Percentiles rank a stretch among this genome's conserved stretches.
Conservation (phyloP, 1,140 invertebrate genomes). For the Ips nitidus region DNA sequence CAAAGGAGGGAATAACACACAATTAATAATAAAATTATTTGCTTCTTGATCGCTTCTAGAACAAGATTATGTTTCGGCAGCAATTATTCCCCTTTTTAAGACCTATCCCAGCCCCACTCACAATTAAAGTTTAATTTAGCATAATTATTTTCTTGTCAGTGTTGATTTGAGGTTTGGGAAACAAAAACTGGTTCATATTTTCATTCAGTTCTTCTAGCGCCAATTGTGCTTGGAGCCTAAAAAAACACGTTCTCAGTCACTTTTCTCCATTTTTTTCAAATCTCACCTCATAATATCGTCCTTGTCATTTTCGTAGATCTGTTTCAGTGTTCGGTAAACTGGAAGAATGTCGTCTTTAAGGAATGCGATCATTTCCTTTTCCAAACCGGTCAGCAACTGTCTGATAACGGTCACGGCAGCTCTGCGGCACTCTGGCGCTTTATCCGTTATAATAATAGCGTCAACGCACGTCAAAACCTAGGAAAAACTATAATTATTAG, state of each 20-base stretch:
- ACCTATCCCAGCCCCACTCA: background rate
- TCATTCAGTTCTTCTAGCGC: conserved; percentile 76
- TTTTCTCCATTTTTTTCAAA: background rate
- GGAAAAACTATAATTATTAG: conserved; percentile 13
- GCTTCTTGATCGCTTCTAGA: too few species aligned
- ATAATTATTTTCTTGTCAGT: conserved; percentile 62
- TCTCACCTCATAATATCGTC: conserved; percentile 64
- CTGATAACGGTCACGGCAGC: conserved; percentile 77
- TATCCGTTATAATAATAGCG: conserved; percentile 68
- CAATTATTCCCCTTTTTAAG: too few species aligned
- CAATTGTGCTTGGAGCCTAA: conserved; percentile 67
- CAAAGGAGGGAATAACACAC: too few species aligned
- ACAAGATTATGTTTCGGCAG: too few species aligned
- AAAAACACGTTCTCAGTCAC: conserved; percentile 1
- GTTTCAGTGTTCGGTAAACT: conserved; percentile 71
- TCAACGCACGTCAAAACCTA: conserved; percentile 72
- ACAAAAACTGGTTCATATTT: conserved; percentile 66
- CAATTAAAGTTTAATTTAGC: conserved; percentile 41
- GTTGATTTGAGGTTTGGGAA: conserved; percentile 59
- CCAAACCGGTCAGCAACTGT: conserved; percentile 72
- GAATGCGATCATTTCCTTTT: conserved; percentile 64
- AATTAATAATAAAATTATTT: too few species aligned
- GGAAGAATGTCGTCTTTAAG: conserved; percentile 67
- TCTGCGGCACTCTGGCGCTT: conserved; percentile 68
- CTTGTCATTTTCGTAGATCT: conserved; percentile 62